Percentiles rank a stretch among this genome's conserved stretches.
Conservation (phyloP, 2,113 vertebrate species). For the Phaethornis superciliosus region DNA sequence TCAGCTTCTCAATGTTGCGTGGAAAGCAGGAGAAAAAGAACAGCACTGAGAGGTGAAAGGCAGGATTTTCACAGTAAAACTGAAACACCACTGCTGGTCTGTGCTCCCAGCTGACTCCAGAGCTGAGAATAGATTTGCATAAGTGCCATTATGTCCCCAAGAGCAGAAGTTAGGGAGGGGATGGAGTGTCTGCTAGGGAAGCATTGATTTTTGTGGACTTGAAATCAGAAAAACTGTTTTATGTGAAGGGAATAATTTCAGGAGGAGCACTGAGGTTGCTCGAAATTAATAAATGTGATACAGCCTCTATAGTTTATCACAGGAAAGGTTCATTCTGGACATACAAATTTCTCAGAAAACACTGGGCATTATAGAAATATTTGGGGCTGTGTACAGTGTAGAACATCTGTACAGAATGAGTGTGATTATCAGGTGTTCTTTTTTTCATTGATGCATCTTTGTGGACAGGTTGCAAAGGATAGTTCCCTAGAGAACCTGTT, state of each 20-base stretch:
- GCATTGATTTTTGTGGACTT: neutral
- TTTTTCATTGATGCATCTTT: neutral
- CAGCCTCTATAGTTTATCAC: neutral
- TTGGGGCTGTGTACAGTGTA: neutral
- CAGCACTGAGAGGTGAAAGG: neutral
- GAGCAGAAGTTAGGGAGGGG: neutral
- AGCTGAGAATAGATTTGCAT: neutral
- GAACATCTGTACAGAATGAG: neutral
- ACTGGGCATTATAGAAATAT: neutral
- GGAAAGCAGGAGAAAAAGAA: neutral
- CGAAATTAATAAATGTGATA: neutral
- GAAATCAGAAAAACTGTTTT: neutral
- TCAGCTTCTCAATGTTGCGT: neutral
- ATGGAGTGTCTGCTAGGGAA: neutral
- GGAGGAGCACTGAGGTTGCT: neutral
- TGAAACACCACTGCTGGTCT: neutral
- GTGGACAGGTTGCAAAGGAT: neutral
- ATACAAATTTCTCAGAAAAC: neutral
- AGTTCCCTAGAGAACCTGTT: neutral
- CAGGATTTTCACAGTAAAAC: neutral
- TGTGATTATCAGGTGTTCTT: accelerated
- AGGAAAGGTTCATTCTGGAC: neutral
- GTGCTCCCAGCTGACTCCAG: no score
- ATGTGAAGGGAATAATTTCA: neutral
- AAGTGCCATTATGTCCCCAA: neutral